Base-by-base conservation (phyloP, 2,888 invertebrate genomes). In the Orchesellides sinensis region DNA sequence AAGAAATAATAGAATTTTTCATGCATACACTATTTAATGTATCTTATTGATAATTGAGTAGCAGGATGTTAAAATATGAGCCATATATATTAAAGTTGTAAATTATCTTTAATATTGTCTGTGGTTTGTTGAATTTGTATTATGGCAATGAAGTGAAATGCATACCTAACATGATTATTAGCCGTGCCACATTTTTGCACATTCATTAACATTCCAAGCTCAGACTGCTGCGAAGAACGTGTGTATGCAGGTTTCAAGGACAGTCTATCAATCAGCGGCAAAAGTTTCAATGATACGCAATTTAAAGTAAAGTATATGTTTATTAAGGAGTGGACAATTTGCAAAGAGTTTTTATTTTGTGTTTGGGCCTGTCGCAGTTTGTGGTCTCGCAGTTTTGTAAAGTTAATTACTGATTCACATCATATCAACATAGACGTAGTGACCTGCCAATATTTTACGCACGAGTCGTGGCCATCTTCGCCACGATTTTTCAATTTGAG, bases 401-500 rank as follows among this genome's bases (percentile, higher is more conserved):
- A 45, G 49, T 61, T 73, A 75, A 75, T 75, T 75, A 65, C 47
- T 35, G 10, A 75, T 75, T 75, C 74, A 52, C 65, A n/a, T 65
- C 74, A 65, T 63, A 73, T 40, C 23, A 45, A 40, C 65, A 40
- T 21, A 5, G 40, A 21, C 35, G 25, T 25, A 63, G 29, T 74
- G 52, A 65, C 65, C 14, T 77, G 65, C 65, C 74, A 75, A 75
- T 75, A 65, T 40, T 54, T 68, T 45, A 56, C 32, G 25, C 56
- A 66, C 56, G 47, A 56, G 54, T 66, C 32, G 29, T 66, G 77
- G 77, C 59, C 40, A 25, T 68, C 54, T 68, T 54, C 27, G 29
- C 77, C 77, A 77, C 77, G 77, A 77, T 56, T 77, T 68, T 68
- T 77, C 77, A 68, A 77, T 77, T 77, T 77, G 63, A 59, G 68